A percentile compares a stretch with the other conserved stretches of the same genome.
Conservation (phyloP, 2,888 invertebrate species). For the Agriopis aurantiaria region DNA sequence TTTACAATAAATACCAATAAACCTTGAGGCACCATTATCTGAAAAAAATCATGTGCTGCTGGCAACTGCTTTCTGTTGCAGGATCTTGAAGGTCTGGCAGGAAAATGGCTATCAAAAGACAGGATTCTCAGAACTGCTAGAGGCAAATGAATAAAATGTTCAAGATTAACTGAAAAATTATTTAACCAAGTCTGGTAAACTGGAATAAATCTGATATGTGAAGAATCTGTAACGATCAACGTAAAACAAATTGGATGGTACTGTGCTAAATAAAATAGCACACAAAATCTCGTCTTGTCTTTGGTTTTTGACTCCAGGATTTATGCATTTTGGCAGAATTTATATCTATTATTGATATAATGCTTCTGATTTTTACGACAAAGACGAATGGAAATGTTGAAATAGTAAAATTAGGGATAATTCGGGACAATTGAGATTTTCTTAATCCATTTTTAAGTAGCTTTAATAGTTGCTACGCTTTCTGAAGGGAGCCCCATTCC, state of each 20-base stretch:
- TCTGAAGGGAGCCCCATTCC: conserved; percentile 71
- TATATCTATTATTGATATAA: neutral
- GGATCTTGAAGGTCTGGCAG: conserved; percentile 2
- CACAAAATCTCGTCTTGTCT: neutral
- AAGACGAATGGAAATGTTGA: neutral
- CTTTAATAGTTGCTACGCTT: conserved; percentile 75
- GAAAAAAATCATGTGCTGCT: neutral
- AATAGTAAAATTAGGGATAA: conserved; percentile 2
- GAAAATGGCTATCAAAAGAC: neutral
- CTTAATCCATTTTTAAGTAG: conserved; percentile 13
- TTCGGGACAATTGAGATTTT: neutral
- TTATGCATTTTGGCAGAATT: neutral
- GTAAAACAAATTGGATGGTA: neutral
- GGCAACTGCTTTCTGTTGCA: neutral
- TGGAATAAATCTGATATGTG: conserved; percentile 6
- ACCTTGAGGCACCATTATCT: conserved; percentile 6
- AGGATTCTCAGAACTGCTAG: neutral
- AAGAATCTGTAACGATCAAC: neutral
- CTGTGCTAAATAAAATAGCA: conserved; percentile 9
- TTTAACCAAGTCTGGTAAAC: neutral
- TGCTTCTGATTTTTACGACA: neutral
- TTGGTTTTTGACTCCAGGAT: neutral
- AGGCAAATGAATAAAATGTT: neutral
- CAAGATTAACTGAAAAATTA: neutral
- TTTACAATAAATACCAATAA: conserved; percentile 20